Evolutionary conservation across 2,888 invertebrate species (phyloP).

Genomic region (Eumerus sabulonum): DNA sequence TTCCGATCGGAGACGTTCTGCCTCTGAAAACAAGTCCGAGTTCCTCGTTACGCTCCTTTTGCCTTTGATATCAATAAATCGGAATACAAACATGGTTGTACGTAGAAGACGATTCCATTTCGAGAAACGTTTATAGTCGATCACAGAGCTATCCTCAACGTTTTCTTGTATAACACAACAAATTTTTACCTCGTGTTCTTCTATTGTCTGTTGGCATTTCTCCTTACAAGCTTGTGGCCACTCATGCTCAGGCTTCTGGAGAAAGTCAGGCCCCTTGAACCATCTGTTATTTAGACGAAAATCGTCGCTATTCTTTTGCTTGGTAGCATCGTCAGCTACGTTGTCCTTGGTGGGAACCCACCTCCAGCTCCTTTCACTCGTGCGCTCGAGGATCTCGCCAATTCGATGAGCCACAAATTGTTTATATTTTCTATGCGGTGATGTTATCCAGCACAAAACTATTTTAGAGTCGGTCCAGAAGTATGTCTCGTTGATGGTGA

Average conservation of each 20-base stretch:
- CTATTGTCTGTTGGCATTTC: background rate
- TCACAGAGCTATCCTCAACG: background rate
- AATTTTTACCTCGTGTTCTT: background rate
- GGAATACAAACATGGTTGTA: too few species aligned
- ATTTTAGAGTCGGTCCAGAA: constrained; percentile 31
- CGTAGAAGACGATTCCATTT: constrained; percentile 6
- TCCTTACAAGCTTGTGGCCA: too few species aligned
- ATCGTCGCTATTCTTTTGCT: background rate
- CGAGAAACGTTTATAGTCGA: constrained; percentile 3
- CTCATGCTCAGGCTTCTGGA: background rate
- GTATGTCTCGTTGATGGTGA: background rate
- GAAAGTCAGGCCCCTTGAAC: background rate
- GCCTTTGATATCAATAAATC: too few species aligned
- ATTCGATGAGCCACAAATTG: constrained; percentile 24
- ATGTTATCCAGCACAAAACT: constrained; percentile 32
- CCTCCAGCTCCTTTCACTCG: constrained; percentile 2
- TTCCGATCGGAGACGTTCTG: background rate
- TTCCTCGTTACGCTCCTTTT: background rate
- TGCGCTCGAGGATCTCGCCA: constrained; percentile 22
- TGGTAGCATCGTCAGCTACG: constrained; percentile 15
- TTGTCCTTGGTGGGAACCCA: constrained; percentile 14
- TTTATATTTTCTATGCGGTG: constrained; percentile 33
- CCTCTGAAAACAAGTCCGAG: background rate
- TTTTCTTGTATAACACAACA: background rate
- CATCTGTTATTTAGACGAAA: background rate